Percentiles rank a stretch among this genome's conserved stretches.
Conservation (phyloP, 2,797 vertebrate species). For the Kryptolebias ocellatus region DNA sequence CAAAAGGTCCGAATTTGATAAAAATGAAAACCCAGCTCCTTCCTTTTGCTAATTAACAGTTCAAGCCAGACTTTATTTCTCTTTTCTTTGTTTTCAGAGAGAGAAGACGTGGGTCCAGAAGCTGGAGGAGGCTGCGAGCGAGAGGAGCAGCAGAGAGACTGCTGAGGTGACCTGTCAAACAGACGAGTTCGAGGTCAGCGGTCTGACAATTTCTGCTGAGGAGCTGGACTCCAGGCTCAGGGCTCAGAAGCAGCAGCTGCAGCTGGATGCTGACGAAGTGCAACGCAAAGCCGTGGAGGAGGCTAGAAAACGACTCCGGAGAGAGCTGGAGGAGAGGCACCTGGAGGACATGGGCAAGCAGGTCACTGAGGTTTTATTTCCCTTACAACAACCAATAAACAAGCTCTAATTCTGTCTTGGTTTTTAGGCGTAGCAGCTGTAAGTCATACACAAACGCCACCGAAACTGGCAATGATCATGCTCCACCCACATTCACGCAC, state of each 20-base stretch:
- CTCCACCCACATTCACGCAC: too few relatives aligned
- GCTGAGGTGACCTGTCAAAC: slow-evolving; percentile 82
- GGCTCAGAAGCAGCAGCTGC: slow-evolving; percentile 76
- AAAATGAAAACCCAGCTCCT: background rate
- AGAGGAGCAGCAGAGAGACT: slow-evolving; percentile 50
- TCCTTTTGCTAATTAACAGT: background rate
- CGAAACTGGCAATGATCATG: too few relatives aligned
- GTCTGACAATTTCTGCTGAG: slow-evolving; percentile 49
- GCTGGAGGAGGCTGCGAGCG: slow-evolving; percentile 76
- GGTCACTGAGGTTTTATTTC: slow-evolving; percentile 51
- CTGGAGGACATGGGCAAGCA: slow-evolving; percentile 80
- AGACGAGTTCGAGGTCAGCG: slow-evolving; percentile 54
- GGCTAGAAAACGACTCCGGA: slow-evolving; percentile 75
- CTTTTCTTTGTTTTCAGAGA: slow-evolving; percentile 67
- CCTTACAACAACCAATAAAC: background rate
- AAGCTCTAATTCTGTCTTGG: background rate
- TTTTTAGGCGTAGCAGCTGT: too few relatives aligned
- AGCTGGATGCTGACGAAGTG: slow-evolving; percentile 76
- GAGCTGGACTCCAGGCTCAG: slow-evolving; percentile 71
- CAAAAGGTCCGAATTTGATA: slow-evolving; percentile 74
- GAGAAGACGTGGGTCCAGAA: slow-evolving; percentile 84
- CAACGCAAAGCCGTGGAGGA: slow-evolving; percentile 74
- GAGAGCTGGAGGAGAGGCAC: slow-evolving; percentile 82
- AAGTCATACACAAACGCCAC: too few relatives aligned
- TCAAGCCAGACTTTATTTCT: background rate